Conservation (phyloP, 92 coral and sea anemone species). For the Plumapathes pennacea region DNA sequence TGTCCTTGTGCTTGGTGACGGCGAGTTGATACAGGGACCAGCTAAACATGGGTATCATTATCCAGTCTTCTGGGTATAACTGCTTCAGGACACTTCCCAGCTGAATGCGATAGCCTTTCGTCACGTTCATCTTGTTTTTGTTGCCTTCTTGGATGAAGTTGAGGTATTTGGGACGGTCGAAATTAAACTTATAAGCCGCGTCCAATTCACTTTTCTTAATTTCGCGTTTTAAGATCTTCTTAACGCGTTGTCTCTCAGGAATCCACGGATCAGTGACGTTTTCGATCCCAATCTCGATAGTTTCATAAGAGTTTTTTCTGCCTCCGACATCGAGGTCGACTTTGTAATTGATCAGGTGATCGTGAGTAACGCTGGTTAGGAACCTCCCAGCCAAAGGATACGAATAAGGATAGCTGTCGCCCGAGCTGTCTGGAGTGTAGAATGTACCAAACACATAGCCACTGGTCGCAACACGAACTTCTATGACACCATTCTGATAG, state of each 20-base stretch:
- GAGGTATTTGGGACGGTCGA: constrained; percentile 74
- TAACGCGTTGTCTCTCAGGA: constrained; percentile 50
- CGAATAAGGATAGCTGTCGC: constrained; percentile 36
- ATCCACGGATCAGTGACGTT: constrained; percentile 77
- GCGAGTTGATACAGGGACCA: constrained; percentile 90
- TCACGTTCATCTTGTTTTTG: constrained; percentile 67
- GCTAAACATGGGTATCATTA: constrained; percentile 54
- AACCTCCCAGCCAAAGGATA: constrained; percentile 33
- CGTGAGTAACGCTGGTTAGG: constrained; percentile 65
- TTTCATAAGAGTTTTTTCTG: constrained; percentile 66
- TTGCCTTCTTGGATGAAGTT: constrained; percentile 65
- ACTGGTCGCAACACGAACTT: constrained; percentile 60
- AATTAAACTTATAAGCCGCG: constrained; percentile 81
- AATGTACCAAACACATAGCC: constrained; percentile 62
- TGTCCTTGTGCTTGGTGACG: constrained; percentile 78
- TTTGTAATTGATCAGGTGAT: constrained; percentile 77
- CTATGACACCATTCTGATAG: constrained; percentile 75
- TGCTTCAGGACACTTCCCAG: constrained; percentile 60
- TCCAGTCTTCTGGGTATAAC: constrained; percentile 84
- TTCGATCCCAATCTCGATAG: constrained; percentile 65
- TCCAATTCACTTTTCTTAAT: constrained; percentile 72
- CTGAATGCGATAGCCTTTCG: constrained; percentile 85
- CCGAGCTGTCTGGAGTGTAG: constrained; percentile 44
- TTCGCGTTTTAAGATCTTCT: constrained; percentile 66
- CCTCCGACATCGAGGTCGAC: constrained; percentile 81